Evolutionary conservation across 2,888 invertebrate genomes (phyloP).

Genomic region (Baronia brevicornis): DNA sequence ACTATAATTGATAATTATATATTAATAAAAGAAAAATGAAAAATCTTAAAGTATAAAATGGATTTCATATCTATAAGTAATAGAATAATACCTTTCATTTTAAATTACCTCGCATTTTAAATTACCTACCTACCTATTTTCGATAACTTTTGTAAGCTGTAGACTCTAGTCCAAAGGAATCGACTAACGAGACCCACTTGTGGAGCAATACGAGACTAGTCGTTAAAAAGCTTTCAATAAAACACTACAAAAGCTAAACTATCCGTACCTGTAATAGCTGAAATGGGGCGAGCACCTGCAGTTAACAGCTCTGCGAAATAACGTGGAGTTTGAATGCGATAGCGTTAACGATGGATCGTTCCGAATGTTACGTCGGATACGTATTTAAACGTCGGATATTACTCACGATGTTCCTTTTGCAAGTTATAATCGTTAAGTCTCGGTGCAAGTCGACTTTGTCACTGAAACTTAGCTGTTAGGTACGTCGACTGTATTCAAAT

Average conservation of each 20-base stretch:
- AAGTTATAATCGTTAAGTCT: slow-evolving; percentile 12
- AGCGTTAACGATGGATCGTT: slow-evolving; percentile 12
- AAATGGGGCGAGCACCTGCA: slow-evolving; percentile 10
- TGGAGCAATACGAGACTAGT: slow-evolving; percentile 2
- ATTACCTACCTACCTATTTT: too few relatives aligned
- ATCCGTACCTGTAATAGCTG: slow-evolving; percentile 11
- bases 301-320: slow-evolving; percentile 12
- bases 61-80: too few relatives aligned
- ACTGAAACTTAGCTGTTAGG: too few relatives aligned
- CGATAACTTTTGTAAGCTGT: too few relatives aligned
- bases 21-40: too few relatives aligned
- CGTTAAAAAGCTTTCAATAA: slow-evolving; percentile 8
- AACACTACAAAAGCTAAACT: slow-evolving; percentile 8
- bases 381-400: slow-evolving; percentile 9
- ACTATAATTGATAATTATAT: too few relatives aligned
- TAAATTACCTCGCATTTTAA: background rate
- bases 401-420: slow-evolving; percentile 10
- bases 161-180: too few relatives aligned
- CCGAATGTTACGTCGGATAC: slow-evolving; percentile 6
- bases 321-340: slow-evolving; percentile 7
- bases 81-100: too few relatives aligned
- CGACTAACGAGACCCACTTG: slow-evolving; percentile 1
- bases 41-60: too few relatives aligned
- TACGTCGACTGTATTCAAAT: too few relatives aligned
- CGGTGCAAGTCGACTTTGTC: slow-evolving; percentile 9